phyloP scores from a whole-genome alignment of 2,797 vertebrate genomes.

The Diglossa cyanea region DNA sequence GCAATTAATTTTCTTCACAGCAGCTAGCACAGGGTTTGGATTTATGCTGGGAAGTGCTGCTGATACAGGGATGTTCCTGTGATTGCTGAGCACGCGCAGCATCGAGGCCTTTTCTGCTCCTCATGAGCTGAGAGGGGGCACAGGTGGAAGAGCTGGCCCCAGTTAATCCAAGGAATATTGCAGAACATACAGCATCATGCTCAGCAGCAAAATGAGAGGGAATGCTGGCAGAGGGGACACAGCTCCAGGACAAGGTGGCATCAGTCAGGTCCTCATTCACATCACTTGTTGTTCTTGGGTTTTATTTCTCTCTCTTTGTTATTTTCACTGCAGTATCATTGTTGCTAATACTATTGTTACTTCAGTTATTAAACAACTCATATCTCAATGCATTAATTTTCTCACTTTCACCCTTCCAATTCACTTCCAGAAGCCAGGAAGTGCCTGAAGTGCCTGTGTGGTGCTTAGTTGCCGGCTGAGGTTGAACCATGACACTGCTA shows the following conservation, averaged over 20 bases:
- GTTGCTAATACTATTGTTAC: background rate
- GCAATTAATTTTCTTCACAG: background rate
- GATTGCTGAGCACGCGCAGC: background rate
- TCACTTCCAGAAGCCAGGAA: background rate
- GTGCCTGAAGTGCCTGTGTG: background rate
- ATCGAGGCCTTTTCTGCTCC: background rate
- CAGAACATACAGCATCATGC: background rate
- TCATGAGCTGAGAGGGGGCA: background rate
- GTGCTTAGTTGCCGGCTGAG: background rate
- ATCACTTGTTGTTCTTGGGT: background rate
- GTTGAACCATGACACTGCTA: background rate
- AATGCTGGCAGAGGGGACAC: background rate
- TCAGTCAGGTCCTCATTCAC: background rate
- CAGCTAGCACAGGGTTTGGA: background rate
- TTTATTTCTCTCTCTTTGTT: background rate
- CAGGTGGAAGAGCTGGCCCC: background rate
- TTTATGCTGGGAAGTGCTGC: background rate
- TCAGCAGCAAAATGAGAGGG: background rate
- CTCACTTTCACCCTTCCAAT: background rate
- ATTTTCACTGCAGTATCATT: accelerated
- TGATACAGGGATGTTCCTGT: background rate
- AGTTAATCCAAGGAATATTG: background rate
- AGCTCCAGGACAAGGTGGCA: accelerated
- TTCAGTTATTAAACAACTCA: background rate
- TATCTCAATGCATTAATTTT: background rate